Base-by-base conservation (phyloP, 2,113 vertebrate species). In the Dunckerocampus dactyliophorus region DNA sequence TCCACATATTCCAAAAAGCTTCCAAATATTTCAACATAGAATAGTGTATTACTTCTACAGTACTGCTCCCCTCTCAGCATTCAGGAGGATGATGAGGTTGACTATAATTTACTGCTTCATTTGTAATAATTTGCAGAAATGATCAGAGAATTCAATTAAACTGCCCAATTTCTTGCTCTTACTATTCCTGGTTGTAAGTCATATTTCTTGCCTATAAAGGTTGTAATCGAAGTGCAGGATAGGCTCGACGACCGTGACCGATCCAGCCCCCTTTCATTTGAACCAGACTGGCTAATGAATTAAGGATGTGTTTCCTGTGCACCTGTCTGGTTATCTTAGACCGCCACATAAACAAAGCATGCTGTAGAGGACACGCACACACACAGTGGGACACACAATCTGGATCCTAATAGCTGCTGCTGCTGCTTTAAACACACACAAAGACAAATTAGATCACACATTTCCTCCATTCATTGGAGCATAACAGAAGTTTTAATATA, bases 251-350 rank as follows among this genome's bases (percentile, higher is more conserved):
- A 34, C 34, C n/a, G 10, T 55, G 37, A 15, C 34, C 54, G n/a
- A 20, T 2, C n/a, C 12, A 4, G 12, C 31, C 31, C 11, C 54
- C 54, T 56, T 20, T 14, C n/a, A 15, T 42, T 42, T 15, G 12
- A 42, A 11, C 54, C 54, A 20, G 37, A 42, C 19, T 8, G 37
- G n/a, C 34, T 56, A 42, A 56, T 56, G 54, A 56, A 56, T 56
- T 56, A 56, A 56, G 54, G 37, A 56, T 56, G 54, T 4, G 19
- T 56, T 56, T 56, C 54, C 54, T 56, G 39, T 43, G 54, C 54
- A 56, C 54, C 54, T 56, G 54, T 20, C 34, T 21, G 54, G 28
- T 55, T 55, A 55, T 55, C 52, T 55, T n/a, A n/a, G 19, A 42
- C 34, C 34, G 4, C 12, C 34, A 56, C 37, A 20, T 56, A 55